Conservation (phyloP, 1,140 invertebrate genomes). For the Diploscapter pachys region DNA sequence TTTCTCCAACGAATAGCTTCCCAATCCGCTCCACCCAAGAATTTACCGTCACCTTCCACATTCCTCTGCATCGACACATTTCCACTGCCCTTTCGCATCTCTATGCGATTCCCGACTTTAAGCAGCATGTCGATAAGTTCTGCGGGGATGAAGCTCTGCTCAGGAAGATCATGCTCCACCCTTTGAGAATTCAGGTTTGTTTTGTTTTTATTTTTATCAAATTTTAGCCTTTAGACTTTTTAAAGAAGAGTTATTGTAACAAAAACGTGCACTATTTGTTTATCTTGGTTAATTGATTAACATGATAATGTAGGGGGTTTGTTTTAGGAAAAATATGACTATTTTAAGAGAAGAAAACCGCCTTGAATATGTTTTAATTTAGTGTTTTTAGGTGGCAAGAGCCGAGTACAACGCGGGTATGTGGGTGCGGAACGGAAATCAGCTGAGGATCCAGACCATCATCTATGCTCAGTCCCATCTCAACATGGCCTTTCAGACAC, state of each 20-base stretch:
- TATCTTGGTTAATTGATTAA: too few species aligned
- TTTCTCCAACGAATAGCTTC: too few species aligned
- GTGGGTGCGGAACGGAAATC: slow-evolving; percentile 92
- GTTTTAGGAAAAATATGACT: too few species aligned
- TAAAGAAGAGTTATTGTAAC: too few species aligned
- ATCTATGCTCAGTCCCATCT: slow-evolving; percentile 97
- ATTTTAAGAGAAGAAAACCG: too few species aligned
- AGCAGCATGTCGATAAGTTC: neutral
- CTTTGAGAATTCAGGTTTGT: slow-evolving; percentile 26
- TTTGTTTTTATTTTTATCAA: slow-evolving; percentile 3
- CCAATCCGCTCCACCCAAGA: slow-evolving; percentile 6
- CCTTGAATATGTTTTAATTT: too few species aligned
- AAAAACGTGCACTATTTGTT: too few species aligned
- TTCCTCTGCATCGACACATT: slow-evolving; percentile 20
- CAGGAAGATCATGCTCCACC: slow-evolving; percentile 19
- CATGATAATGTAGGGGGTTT: too few species aligned
- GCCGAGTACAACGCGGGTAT: slow-evolving; percentile 87
- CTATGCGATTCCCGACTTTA: neutral
- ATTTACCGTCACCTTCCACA: slow-evolving; percentile 12
- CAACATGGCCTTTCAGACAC: slow-evolving; percentile 95
- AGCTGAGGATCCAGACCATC: slow-evolving; percentile 96
- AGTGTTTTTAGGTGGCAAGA: slow-evolving; percentile 74
- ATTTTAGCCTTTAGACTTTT: neutral
- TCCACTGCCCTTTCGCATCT: slow-evolving; percentile 21
- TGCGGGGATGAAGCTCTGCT: slow-evolving; percentile 4